phyloP scores from a whole-genome alignment of 2,797 vertebrate species.

The Acanthurus leucopareius region DNA sequence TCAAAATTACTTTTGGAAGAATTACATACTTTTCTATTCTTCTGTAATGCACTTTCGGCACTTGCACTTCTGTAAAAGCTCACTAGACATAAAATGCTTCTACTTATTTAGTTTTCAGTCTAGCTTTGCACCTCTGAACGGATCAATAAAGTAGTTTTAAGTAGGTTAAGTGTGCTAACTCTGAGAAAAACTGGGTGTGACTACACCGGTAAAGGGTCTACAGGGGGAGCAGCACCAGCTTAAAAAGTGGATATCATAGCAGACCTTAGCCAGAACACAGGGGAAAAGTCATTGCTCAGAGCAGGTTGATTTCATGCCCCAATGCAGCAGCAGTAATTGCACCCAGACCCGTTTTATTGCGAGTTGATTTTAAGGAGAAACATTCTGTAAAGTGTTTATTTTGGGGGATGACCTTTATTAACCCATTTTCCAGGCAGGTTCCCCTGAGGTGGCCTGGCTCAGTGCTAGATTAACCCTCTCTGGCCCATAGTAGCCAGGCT shows the following conservation, averaged over 20 bases:
- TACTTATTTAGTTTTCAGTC: conserved; percentile 81
- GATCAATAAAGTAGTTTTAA: conserved; percentile 83
- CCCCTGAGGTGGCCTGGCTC: conserved; percentile 88
- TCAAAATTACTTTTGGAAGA: conserved; percentile 70
- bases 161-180: conserved; percentile 67
- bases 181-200: conserved; percentile 63
- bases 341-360: conserved; percentile 96
- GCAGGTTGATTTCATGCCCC: conserved; percentile 97
- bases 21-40: conserved; percentile 76
- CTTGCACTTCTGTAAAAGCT: conserved; percentile 81
- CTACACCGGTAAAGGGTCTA: conserved; percentile 62
- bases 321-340: conserved; percentile 95
- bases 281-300: conserved; percentile 85
- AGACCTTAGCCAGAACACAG: conserved; percentile 92
- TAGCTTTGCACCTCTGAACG: conserved; percentile 81
- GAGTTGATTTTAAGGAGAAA: conserved; percentile 97
- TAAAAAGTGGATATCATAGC: conserved; percentile 79
- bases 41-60: conserved; percentile 74
- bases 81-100: conserved; percentile 77
- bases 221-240: conserved; percentile 48
- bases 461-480: conserved; percentile 90
- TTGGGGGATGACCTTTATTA: conserved; percentile 99
- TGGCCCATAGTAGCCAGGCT: conserved; percentile 87
- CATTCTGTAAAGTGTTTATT: conserved; percentile 99
- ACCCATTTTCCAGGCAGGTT: conserved; percentile 92